These are phyloP conservation scores for Diarsia rubi DNA, from an alignment of 2,888 invertebrate species.

Conservation along the genomic window DNA sequence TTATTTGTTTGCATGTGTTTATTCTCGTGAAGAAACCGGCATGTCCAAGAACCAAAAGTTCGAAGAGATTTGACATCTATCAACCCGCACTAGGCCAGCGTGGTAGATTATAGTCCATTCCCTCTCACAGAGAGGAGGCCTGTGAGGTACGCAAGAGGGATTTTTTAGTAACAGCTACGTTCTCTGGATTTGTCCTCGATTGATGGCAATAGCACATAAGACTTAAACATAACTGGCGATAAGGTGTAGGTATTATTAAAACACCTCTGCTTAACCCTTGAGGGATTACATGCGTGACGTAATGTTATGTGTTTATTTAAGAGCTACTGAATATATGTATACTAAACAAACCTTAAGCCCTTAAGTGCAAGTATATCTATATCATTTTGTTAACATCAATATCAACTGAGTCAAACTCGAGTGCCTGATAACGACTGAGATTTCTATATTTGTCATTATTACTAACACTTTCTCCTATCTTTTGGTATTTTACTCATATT, in stretches of 20 bases:
- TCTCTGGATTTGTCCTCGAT: background rate
- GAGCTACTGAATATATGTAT: conserved; percentile 33
- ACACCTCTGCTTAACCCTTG: background rate
- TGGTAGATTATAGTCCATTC: no score
- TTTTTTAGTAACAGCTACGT: background rate
- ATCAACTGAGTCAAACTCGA: conserved; percentile 61
- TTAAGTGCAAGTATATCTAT: conserved; percentile 15
- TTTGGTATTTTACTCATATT: conserved; percentile 25
- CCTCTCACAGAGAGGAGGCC: no score
- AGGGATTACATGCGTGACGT: background rate
- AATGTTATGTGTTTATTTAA: background rate
- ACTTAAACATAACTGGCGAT: background rate
- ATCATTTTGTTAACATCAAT: conserved; percentile 58
- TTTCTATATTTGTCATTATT: conserved; percentile 39
- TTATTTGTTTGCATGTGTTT: background rate
- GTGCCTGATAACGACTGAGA: conserved; percentile 43
- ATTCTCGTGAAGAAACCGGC: no score
- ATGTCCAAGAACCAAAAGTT: no score
- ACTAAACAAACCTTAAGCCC: conserved; percentile 6
- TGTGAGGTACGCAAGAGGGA: no score
- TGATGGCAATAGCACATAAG: background rate
- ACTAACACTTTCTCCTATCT: conserved; percentile 44
- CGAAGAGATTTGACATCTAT: no score
- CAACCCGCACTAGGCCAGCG: no score
- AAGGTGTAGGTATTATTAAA: background rate